Evolutionary conservation across 2,888 invertebrate genomes (phyloP), one percentile per base, ranked within the genome.

Genomic region (Kryphioiulus occultus): DNA sequence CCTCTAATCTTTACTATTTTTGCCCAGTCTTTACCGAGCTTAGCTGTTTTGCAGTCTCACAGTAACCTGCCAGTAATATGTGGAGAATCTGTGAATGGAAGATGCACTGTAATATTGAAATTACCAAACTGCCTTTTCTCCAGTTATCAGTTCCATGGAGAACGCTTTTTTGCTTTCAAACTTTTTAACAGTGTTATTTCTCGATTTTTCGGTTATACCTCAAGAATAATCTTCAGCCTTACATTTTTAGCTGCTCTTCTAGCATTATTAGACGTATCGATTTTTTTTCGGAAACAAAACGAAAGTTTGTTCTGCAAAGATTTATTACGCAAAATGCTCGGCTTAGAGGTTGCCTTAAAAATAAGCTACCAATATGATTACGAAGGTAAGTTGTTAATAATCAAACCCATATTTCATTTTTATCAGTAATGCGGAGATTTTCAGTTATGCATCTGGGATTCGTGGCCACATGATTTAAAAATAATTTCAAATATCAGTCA

Each of bases 321-420:
- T 12, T 68, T 26, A n/a, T 59, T 26, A 26, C 12, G 26, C 68
- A n/a, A 59, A n/a, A 59, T 22, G n/a, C 59, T 59, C 59, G 22
- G 9, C 5, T 10, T 68, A 5, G 68, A 68, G 68, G 68, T 10
- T 26, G 26, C 68, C 22, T 59, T 19, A 59, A 15, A 68, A 26
- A 68, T 26, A 68, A 68, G 68, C 68, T 68, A 68, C 68, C 26
- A 68, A 68, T 68, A 68, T 68, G 26, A 68, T 68, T 68, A 9
- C 26, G n/a, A 47, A 68, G 68, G 68, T 68, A 68, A 68, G 68
- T 68, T 68, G 26, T 9, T 12, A 68, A 68, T 26, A 68, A 59
- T 68, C 26, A 68, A 68, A 68, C 26, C 68, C 68, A 68, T 68
- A 26, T 68, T 68, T 68, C 26, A 68, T 68, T 68, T 26, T 10